Base-by-base conservation (phyloP, 2,113 vertebrate species). In the Heterotilapia buettikoferi region DNA sequence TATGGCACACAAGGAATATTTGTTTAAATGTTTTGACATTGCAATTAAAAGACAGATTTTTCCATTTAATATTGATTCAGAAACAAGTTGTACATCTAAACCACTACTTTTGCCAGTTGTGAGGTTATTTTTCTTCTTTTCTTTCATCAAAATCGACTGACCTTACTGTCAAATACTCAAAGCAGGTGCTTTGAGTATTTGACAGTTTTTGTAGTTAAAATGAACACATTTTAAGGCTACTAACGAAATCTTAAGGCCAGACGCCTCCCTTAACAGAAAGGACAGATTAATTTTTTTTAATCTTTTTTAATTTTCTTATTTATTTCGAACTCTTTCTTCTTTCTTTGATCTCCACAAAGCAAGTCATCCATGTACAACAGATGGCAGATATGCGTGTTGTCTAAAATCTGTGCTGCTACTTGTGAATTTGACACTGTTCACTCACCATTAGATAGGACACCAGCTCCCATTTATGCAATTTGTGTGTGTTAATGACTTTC, bases 141-240 rank as follows among this genome's bases (percentile, higher is more conserved):
- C 66, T 45, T 73, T 18, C 3, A 73, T 43, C 13, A 45, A 45
- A 73, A 73, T 73, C 0, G 0, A 24, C 66, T 73, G 38, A 45
- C 7, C 40, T 45, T 45, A n/a, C n/a, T n/a, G n/a, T n/a, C n/a
- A n/a, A n/a, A n/a, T n/a, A n/a, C n/a, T n/a, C n/a, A n/a, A n/a
- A n/a, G n/a, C n/a, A n/a, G n/a, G n/a, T n/a, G n/a, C n/a, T 45
- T 26, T 45, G 21, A 73, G 38, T 73, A 73, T 18, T 45, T 45
- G 38, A 45, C 68, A 26, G 13, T 26, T 73, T 73, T 73, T 73
- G 8, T 45, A 18, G 21, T 73, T 43, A 38, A 14, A 24, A 50
- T 47, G 1, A 29, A 50, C 24, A 76, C 71, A 76, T 76, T 50
- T 76, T 76, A 76, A 31, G 16, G 16, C 43, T 50, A 29, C 71